Evolutionary conservation across 2,797 vertebrate genomes (phyloP).

Genomic region (Schizopygopsis pylzovi): DNA sequence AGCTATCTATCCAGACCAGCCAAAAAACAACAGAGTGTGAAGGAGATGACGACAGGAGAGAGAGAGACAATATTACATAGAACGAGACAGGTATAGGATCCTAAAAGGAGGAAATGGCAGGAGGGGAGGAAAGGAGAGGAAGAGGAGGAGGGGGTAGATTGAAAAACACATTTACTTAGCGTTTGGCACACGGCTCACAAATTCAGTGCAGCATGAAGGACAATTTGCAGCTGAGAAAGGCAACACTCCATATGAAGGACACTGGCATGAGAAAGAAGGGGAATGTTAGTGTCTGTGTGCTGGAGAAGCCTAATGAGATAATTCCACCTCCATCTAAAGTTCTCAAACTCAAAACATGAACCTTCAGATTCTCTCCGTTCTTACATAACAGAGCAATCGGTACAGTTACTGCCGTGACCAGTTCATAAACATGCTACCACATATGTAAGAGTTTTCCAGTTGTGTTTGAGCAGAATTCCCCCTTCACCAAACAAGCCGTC

Average conservation of each 20-base stretch:
- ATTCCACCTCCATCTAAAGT: slow-evolving; percentile 28
- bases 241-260: slow-evolving; percentile 79
- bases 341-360: slow-evolving; percentile 25
- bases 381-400: slow-evolving; percentile 14
- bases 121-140: slow-evolving; percentile 31
- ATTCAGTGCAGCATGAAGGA: slow-evolving; percentile 88
- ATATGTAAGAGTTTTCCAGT: slow-evolving; percentile 7
- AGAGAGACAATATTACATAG: no score
- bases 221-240: slow-evolving; percentile 86
- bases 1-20: slow-evolving; percentile 86
- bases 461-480: slow-evolving; percentile 41
- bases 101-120: slow-evolving; percentile 53
- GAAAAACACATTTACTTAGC: slow-evolving; percentile 89
- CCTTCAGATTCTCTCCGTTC: neutral
- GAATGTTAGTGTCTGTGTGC: slow-evolving; percentile 24
- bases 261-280: slow-evolving; percentile 67
- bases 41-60: no score
- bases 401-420: slow-evolving; percentile 5
- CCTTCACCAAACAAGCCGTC: slow-evolving; percentile 30
- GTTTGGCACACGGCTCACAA: slow-evolving; percentile 84
- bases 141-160: slow-evolving; percentile 69
- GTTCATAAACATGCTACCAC: slow-evolving; percentile 21
- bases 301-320: slow-evolving; percentile 29
- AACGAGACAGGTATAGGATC: slow-evolving; percentile 64
- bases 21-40: slow-evolving; percentile 78